These are phyloP conservation scores for Hymenopus coronatus DNA, from an alignment of 2,888 invertebrate genomes.

Conservation along the genomic window DNA sequence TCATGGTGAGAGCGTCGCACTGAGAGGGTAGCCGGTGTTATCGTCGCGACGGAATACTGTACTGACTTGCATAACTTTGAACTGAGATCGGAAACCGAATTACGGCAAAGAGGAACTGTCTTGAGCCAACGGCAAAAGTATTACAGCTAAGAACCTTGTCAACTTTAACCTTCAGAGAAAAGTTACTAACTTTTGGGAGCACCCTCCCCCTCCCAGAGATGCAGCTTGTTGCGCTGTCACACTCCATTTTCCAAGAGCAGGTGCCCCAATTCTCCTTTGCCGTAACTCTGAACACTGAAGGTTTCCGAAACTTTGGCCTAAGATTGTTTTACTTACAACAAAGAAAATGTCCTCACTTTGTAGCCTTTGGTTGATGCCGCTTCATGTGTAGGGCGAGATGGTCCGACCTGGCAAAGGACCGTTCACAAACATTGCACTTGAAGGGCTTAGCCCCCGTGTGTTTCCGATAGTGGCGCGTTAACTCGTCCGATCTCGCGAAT, in stretches of 20 bases:
- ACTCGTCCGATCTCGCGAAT: slow-evolving; percentile 57
- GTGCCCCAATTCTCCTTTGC: neutral
- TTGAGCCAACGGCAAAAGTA: too few relatives aligned
- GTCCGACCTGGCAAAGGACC: slow-evolving; percentile 57
- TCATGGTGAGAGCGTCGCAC: neutral
- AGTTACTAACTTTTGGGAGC: too few relatives aligned
- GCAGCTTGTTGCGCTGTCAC: neutral
- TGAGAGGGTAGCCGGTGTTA: neutral
- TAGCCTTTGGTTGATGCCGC: slow-evolving; percentile 76
- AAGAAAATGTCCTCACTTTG: slow-evolving; percentile 55
- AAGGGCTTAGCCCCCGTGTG: slow-evolving; percentile 60
- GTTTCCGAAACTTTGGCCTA: neutral
- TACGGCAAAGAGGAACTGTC: neutral
- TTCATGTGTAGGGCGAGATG: slow-evolving; percentile 59
- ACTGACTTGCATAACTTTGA: neutral
- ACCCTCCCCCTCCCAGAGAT: too few relatives aligned
- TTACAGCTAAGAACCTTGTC: too few relatives aligned
- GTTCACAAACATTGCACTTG: slow-evolving; percentile 55
- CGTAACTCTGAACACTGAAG: neutral
- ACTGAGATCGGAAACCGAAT: neutral
- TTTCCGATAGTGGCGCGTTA: slow-evolving; percentile 57
- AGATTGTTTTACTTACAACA: neutral
- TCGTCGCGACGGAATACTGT: neutral
- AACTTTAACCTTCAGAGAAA: too few relatives aligned
- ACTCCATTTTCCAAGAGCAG: neutral